Base-by-base conservation (phyloP, 2,113 vertebrate species). In the Sprattus sprattus region DNA sequence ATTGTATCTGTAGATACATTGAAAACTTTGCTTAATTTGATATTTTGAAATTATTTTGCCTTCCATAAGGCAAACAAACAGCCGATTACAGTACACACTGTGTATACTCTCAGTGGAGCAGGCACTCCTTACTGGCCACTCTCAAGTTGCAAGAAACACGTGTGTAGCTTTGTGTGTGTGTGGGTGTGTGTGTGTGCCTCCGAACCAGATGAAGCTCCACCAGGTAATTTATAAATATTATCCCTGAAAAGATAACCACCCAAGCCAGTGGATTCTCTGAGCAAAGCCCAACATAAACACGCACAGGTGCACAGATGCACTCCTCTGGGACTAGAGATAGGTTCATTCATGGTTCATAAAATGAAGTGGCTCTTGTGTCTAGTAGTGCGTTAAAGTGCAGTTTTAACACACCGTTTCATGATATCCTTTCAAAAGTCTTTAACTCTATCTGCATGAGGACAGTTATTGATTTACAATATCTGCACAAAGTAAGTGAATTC, bases 301-400 rank as follows among this genome's bases (percentile, higher is more conserved):
- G 28, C 71, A 78, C 71, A 78, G n/a, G 71, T 78, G 71, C 71
- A 78, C 71, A 78, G 71, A 78, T 78, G 71, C 71, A 39, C 71
- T 78, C 32, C 71, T 32, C 28, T 15, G 32, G 71, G 71, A 32
- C 32, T 16, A 18, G 28, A 39, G 11, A 60, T 78, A 16, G 71
- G 71, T 32, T 78, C 32, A 78, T 78, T 78, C 71, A 78, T 78
- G 71, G 71, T 32, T 78, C 28, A 39, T 78, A 78, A 32, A 78
- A 32, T 78, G 71, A 6, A 39, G 25, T 78, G 71, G 71, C 71
- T 32, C 71, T 78, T 78, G 13, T 78, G 71, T 78, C 25, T 16
- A 78, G 28, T 16, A 78, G 28, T 16, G 25, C 71, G 11, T 78
- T 15, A 32, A 78, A 44, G 13, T 44, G 71, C 71, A 39, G 10